phyloP scores from a whole-genome alignment of 2,797 vertebrate genomes.

The Esox lucius region DNA sequence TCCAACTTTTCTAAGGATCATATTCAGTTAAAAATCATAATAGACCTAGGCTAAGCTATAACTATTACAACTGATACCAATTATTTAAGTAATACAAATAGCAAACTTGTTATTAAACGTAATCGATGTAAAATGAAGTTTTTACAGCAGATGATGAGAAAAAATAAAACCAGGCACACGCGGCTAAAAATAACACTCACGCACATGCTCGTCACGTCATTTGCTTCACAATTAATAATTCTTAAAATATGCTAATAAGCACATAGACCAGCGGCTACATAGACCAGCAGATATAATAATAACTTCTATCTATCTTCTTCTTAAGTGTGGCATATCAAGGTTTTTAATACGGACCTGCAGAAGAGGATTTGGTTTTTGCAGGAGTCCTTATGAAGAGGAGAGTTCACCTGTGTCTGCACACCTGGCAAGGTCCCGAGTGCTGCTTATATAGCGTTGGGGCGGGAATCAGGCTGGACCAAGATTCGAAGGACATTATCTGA shows the following conservation, averaged over 20 bases:
- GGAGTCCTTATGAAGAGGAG: conserved; percentile 18
- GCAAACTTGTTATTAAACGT: background rate
- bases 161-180: background rate
- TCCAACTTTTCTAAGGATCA: background rate
- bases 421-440: conserved; percentile 34
- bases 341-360: conserved; percentile 52
- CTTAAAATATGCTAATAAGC: background rate
- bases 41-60: background rate
- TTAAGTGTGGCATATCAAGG: background rate
- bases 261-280: background rate
- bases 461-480: conserved; percentile 7
- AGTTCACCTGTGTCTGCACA: conserved; percentile 47
- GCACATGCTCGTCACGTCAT: background rate
- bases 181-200: background rate
- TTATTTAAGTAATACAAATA: background rate
- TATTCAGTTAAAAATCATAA: background rate
- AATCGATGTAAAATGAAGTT: background rate
- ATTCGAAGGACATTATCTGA: conserved; percentile 31
- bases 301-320: background rate
- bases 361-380: conserved; percentile 14
- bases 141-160: background rate
- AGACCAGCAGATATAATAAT: too few relatives aligned
- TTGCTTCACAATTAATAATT: background rate
- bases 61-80: background rate
- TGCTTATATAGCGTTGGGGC: conserved; percentile 51